These are phyloP conservation scores for Biston stratarius DNA, from an alignment of 2,888 invertebrate genomes.

Conservation along the genomic window DNA sequence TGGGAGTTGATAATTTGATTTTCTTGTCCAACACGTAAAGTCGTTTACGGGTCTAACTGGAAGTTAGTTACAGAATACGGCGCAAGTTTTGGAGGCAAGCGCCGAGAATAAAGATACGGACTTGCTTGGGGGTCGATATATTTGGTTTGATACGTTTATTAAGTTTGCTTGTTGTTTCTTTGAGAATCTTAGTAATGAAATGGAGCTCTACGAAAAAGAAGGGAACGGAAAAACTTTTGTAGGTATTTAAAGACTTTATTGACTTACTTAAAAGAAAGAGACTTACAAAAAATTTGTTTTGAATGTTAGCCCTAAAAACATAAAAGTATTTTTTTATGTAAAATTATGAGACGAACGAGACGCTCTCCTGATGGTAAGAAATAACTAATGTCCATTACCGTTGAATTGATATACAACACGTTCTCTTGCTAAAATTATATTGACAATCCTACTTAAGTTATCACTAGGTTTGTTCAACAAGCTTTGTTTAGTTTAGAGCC, in stretches of 20 bases:
- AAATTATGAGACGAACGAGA: too few relatives aligned
- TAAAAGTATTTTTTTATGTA: too few relatives aligned
- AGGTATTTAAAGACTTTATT: not conserved
- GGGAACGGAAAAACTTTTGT: slow-evolving; percentile 59
- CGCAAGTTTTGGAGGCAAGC: slow-evolving; percentile 65
- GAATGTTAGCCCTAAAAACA: too few relatives aligned
- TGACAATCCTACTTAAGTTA: too few relatives aligned
- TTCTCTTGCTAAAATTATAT: too few relatives aligned
- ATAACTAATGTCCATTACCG: too few relatives aligned
- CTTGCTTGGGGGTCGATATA: slow-evolving; percentile 59
- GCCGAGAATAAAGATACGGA: slow-evolving; percentile 65
- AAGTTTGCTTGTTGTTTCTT: slow-evolving; percentile 48
- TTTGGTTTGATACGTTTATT: slow-evolving; percentile 58
- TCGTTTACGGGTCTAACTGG: slow-evolving; percentile 80
- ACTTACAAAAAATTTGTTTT: not conserved
- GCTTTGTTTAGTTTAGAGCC: too few relatives aligned
- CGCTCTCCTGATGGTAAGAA: too few relatives aligned
- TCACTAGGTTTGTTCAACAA: too few relatives aligned
- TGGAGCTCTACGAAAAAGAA: slow-evolving; percentile 7
- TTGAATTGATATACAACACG: too few relatives aligned
- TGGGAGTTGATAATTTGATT: slow-evolving; percentile 84
- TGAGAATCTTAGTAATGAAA: slow-evolving; percentile 33
- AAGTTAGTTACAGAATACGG: slow-evolving; percentile 77
- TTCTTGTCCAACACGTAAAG: slow-evolving; percentile 83
- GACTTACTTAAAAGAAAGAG: too few relatives aligned